Evolutionary conservation across 2,888 invertebrate species (phyloP).

Genomic region (Agrochola litura): DNA sequence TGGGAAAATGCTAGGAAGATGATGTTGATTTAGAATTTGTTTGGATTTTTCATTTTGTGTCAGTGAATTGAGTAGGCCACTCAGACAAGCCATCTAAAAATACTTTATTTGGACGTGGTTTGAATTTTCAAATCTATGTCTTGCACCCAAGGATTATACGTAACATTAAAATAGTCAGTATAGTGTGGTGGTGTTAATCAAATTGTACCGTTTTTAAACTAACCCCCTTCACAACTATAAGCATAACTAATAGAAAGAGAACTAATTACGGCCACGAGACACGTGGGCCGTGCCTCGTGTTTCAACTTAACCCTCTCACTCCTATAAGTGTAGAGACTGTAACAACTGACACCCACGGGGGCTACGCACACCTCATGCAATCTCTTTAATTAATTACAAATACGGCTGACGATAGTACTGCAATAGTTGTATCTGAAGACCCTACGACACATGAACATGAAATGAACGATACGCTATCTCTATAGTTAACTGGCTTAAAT

Average conservation of each 20-base stretch:
- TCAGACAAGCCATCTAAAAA: not conserved
- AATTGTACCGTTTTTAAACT: not conserved
- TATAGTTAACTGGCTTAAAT: too few species aligned
- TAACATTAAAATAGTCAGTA: too few species aligned
- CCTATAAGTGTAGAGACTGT: not conserved
- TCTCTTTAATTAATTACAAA: not conserved
- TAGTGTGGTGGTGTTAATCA: not conserved
- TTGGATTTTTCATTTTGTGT: not conserved
- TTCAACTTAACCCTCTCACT: slow-evolving; percentile 4
- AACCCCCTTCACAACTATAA: not conserved
- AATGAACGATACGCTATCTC: too few species aligned
- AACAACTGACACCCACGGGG: not conserved
- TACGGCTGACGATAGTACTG: too few species aligned
- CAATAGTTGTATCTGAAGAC: too few species aligned
- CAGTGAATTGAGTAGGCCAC: not conserved
- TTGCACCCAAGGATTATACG: not conserved
- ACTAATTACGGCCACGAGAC: not conserved
- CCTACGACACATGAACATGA: too few species aligned
- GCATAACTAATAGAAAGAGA: not conserved
- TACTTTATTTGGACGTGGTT: not conserved
- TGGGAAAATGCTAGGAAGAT: too few species aligned
- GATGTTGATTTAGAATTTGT: too few species aligned
- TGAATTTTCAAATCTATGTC: too few species aligned
- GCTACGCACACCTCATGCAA: not conserved
- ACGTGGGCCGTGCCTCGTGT: not conserved